These are phyloP conservation scores for Pseudeuparius sepicola DNA, from an alignment of 2,888 invertebrate species.

Conservation along the genomic window DNA sequence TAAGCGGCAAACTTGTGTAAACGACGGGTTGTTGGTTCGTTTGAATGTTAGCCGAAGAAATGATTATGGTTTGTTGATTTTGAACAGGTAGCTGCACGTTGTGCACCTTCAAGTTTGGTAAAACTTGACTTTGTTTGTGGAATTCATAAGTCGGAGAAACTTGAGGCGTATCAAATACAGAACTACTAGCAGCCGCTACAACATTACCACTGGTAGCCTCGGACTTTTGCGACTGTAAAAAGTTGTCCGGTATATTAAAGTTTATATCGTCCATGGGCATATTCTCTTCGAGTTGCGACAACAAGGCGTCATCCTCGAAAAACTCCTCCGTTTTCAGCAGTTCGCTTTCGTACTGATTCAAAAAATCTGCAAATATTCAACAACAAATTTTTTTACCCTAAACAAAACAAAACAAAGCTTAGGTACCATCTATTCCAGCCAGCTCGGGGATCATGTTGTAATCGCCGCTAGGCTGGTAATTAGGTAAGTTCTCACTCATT, in stretches of 20 bases:
- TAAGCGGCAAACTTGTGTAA: slow-evolving; percentile 31
- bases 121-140: slow-evolving; percentile 15
- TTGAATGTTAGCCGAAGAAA: slow-evolving; percentile 27
- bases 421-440: slow-evolving; percentile 57
- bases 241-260: slow-evolving; percentile 37
- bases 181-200: slow-evolving; percentile 12
- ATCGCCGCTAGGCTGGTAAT: slow-evolving; percentile 39
- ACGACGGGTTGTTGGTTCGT: slow-evolving; percentile 31
- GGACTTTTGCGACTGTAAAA: slow-evolving; percentile 27
- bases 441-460: slow-evolving; percentile 56
- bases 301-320: slow-evolving; percentile 43
- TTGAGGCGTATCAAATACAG: slow-evolving; percentile 22
- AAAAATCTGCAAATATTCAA: slow-evolving; percentile 44
- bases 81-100: slow-evolving; percentile 24
- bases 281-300: slow-evolving; percentile 42
- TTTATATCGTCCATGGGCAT: slow-evolving; percentile 40
- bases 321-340: slow-evolving; percentile 47
- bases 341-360: slow-evolving; percentile 58
- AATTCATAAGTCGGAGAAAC: slow-evolving; percentile 28
- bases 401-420: slow-evolving; percentile 9
- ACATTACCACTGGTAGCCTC: background rate
- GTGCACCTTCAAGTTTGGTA: slow-evolving; percentile 22
- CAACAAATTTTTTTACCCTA: slow-evolving; percentile 1
- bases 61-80: slow-evolving; percentile 31
- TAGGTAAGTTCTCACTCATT: slow-evolving; percentile 38